Evolutionary conservation across 2,888 invertebrate species (phyloP).

Genomic region (Dorcus hopei): DNA sequence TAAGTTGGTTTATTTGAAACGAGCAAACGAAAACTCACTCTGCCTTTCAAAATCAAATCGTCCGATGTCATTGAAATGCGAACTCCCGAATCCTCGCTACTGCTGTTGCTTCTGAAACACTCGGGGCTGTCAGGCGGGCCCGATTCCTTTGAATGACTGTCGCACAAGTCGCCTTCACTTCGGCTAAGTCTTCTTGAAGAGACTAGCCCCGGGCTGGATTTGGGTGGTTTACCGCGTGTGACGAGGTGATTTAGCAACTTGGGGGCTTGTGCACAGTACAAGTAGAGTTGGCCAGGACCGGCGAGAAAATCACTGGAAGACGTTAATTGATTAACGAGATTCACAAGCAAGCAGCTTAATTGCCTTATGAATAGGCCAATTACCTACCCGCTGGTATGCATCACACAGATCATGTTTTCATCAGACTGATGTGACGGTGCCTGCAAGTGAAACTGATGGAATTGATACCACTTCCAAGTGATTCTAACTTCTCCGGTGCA

Average conservation of each 20-base stretch:
- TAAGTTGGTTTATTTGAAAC: background rate
- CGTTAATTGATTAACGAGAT: background rate
- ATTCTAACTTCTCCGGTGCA: slow-evolving; percentile 52
- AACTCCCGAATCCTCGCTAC: slow-evolving; percentile 46
- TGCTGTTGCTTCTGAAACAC: slow-evolving; percentile 37
- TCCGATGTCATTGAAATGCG: slow-evolving; percentile 44
- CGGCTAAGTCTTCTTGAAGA: slow-evolving; percentile 48
- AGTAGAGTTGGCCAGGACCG: slow-evolving; percentile 53
- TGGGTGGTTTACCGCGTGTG: slow-evolving; percentile 47
- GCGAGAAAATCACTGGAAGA: slow-evolving; percentile 50
- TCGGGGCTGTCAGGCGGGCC: slow-evolving; percentile 37
- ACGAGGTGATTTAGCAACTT: slow-evolving; percentile 50
- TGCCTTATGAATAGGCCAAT: too few relatives aligned
- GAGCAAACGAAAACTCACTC: slow-evolving; percentile 29
- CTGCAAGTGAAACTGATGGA: slow-evolving; percentile 56
- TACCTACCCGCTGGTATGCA: slow-evolving; percentile 60
- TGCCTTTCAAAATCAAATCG: slow-evolving; percentile 41
- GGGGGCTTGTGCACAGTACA: slow-evolving; percentile 52
- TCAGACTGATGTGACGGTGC: slow-evolving; percentile 52
- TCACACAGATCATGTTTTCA: slow-evolving; percentile 58
- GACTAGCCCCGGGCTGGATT: slow-evolving; percentile 26
- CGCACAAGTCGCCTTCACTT: slow-evolving; percentile 52
- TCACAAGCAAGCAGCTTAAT: background rate
- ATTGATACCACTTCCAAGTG: slow-evolving; percentile 60
- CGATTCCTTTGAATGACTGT: slow-evolving; percentile 24